These are phyloP conservation scores for Gobius niger DNA, from an alignment of 2,113 vertebrate genomes.

Conservation along the genomic window DNA sequence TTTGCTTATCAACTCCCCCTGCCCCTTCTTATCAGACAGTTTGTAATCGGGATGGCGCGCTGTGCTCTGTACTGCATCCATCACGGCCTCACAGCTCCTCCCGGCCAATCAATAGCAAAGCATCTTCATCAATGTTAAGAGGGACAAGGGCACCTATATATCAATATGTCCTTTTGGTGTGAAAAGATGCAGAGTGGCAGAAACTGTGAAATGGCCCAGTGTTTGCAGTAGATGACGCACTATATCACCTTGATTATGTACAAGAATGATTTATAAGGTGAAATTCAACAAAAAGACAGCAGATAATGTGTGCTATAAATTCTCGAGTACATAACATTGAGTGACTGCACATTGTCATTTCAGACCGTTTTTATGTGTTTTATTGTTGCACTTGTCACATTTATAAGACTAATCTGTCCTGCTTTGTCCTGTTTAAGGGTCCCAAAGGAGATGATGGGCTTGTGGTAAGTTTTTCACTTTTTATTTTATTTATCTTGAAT, in stretches of 20 bases:
- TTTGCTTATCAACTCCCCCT: constrained; percentile 65
- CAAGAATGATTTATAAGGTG: constrained; percentile 44
- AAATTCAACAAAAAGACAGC: constrained; percentile 12
- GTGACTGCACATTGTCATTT: constrained; percentile 32
- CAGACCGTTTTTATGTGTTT: constrained; percentile 39
- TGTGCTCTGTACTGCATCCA: constrained; percentile 41
- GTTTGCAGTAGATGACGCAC: constrained; percentile 11
- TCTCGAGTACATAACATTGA: constrained; percentile 30
- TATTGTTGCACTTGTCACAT: constrained; percentile 28
- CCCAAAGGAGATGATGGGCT: constrained; percentile 91
- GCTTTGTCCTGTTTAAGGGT: constrained; percentile 79
- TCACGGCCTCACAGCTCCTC: constrained; percentile 39
- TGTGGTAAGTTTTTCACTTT: constrained; percentile 78
- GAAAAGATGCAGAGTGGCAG: constrained; percentile 14
- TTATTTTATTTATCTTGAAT: constrained; percentile 35
- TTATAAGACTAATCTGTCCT: constrained; percentile 39
- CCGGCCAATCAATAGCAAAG: constrained; percentile 47
- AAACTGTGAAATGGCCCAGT: neutral
- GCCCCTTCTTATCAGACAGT: constrained; percentile 65
- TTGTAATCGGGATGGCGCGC: constrained; percentile 58
- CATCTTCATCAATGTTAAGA: constrained; percentile 48
- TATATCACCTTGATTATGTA: constrained; percentile 18
- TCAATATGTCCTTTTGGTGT: constrained; percentile 30
- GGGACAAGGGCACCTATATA: constrained; percentile 13
- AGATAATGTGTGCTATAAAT: constrained; percentile 34